phyloP scores from a whole-genome alignment of 2,113 vertebrate genomes.

The Lampris megalopsis region DNA sequence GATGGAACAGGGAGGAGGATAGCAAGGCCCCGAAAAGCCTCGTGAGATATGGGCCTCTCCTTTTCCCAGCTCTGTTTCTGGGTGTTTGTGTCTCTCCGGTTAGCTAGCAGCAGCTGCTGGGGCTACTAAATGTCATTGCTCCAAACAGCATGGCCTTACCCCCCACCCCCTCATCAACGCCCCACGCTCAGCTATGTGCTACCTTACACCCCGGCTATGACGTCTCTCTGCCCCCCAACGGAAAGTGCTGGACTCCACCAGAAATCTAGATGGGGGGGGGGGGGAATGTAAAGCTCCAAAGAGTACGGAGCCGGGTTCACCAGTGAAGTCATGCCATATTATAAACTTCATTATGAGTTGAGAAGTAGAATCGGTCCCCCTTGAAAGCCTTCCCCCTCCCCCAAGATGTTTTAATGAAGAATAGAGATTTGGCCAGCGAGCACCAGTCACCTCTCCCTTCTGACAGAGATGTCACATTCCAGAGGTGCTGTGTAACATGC shows the following conservation, averaged over 20 bases:
- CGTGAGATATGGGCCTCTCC: conserved; percentile 10
- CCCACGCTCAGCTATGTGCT: conserved; percentile 31
- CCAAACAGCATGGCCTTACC: conserved; percentile 23
- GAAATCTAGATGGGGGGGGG: not conserved
- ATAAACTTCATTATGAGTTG: conserved; percentile 25
- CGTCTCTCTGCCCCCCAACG: conserved; percentile 1
- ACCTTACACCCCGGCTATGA: conserved; percentile 58
- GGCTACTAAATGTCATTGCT: conserved; percentile 67
- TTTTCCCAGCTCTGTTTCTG: conserved; percentile 37
- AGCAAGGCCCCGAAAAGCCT: conserved; percentile 19
- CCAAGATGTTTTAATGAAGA: conserved; percentile 10
- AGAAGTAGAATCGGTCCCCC: conserved; percentile 18
- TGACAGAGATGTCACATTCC: conserved; percentile 40
- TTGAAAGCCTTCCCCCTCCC: no score
- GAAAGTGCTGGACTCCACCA: conserved; percentile 40
- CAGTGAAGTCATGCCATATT: conserved; percentile 48
- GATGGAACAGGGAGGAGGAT: not conserved
- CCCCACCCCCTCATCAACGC: conserved; percentile 21
- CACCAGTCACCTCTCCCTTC: not conserved
- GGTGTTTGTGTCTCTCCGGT: conserved; percentile 9
- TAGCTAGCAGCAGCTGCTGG: conserved; percentile 71
- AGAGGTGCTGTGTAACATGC: conserved; percentile 37
- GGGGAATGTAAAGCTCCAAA: conserved; percentile 20
- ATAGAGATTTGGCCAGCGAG: conserved; percentile 15
- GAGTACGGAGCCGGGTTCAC: conserved; percentile 6